phyloP scores from a whole-genome alignment of 2,888 invertebrate species.

The Schizaphis graminum region DNA sequence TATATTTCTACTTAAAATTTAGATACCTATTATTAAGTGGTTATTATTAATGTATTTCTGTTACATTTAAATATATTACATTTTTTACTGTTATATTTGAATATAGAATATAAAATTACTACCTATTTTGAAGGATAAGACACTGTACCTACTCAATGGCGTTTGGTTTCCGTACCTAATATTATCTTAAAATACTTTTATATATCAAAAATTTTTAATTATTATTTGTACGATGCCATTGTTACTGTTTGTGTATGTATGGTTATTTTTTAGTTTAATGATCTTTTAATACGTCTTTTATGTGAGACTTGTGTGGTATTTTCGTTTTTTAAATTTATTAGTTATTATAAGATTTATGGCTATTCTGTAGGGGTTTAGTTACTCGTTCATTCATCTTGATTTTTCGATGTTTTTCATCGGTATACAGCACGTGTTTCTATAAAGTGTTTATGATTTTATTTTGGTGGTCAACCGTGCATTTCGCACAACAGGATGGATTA shows the following conservation, averaged over 20 bases:
- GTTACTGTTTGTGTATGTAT: background rate
- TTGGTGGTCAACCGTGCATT: background rate
- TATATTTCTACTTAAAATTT: no score
- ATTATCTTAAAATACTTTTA: background rate
- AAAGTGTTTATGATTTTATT: slow-evolving; percentile 29
- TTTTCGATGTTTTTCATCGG: background rate
- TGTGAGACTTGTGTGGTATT: background rate
- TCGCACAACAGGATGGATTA: slow-evolving; percentile 39
- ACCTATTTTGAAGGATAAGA: no score
- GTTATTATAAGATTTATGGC: background rate
- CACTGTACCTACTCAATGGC: background rate
- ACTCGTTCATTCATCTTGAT: background rate
- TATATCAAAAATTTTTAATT: background rate
- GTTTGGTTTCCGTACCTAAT: background rate
- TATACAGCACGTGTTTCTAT: slow-evolving; percentile 1
- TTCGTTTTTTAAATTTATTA: background rate
- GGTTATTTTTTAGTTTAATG: background rate
- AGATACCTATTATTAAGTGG: no score
- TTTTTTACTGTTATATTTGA: no score
- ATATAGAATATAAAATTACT: no score
- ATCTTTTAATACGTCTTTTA: background rate
- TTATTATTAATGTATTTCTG: background rate
- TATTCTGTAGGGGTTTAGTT: background rate
- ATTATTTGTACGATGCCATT: background rate
- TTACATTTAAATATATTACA: background rate